Base-by-base conservation (phyloP, 2,797 vertebrate species). In the Coregonus ussuriensis region DNA sequence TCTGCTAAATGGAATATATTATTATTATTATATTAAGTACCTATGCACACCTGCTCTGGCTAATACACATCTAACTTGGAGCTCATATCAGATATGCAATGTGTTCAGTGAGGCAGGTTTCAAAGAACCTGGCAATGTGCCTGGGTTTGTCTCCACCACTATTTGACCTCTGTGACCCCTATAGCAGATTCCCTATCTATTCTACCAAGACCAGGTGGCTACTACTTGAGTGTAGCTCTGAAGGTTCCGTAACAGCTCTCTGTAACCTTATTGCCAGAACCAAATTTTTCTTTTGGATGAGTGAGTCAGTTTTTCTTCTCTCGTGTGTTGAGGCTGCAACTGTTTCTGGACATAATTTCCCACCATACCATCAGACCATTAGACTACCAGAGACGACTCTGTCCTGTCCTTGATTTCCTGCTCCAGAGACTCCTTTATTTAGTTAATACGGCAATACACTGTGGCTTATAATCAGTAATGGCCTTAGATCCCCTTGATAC, bases 111-210 rank as follows among this genome's bases (percentile, higher is more conserved):
- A 33, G n/a, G 74, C 54, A 29, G 14, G 31, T 69, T 67, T 76
- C 68, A 81, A 16, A 76, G 53, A n/a, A 51, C 35, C 70, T 74
- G 35, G 59, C 47, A 11, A 51, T 41, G 71, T 71, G 51, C 11
- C 52, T 6, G 54, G 33, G 4, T 59, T 35, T 62, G 71, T 82
- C 54, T 75, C 52, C 51, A 21, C 3, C 5, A 33, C 37, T 59
- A 11, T 74, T 74, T 29, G 67, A 25, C 52, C 67, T 75, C 63
- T 4, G 31, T 78, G 72, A 63, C 1, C 53, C n/a, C 51, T 47
- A 25, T 11, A 33, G 59, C 6, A 33, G 59, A 69, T 80, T 71
- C 62, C 33, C 54, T 14, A 11, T n/a, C 13, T 35, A 47, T 63
- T 47, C 15, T 66, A 66, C 62, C 25, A 52, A 52, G 41, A 52